Evolutionary conservation across 1,140 invertebrate genomes (phyloP), one percentile per base, ranked within the genome.

Genomic region (Adelges cooleyi): DNA sequence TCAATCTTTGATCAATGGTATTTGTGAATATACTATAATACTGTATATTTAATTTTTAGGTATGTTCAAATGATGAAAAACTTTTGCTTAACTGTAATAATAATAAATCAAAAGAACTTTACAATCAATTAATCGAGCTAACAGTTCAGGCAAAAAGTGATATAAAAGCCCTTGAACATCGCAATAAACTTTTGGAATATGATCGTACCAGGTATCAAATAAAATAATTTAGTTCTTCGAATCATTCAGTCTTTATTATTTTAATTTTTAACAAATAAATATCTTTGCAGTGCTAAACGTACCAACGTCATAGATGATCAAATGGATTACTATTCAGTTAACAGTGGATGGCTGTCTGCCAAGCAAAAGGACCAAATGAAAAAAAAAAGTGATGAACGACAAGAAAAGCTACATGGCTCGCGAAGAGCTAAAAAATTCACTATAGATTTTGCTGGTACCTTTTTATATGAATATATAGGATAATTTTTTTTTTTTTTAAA

Each of bases 291-390:
- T 76, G 85, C 88, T 69, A 81, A 83, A 66, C 80, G 90, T 68
- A 96, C 93, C 0, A 84, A 83, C 71, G 90, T 98, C 2, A 95
- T 94, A 67, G 94, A 98, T 74, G 94, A 97, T 75, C 90, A 97
- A 73, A 84, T 84, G 68, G 95, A 98, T 75, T 97, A 97, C 75
- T 98, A 91, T 77, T 82, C 84, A 68, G 77, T 85, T 6, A 85
- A 84, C 73, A 86, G 85, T 67, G 84, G 84, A 20, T 96, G 93
- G 92, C 74, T 93, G 3, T 84, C 80, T 46, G 77, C 85, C 13
- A 74, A 79, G 11, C 85, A 94, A 71, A 79, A 84, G 69, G 80
- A 84, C 38, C 80, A 82, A 65, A 76, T 88, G 46, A 77, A 84
- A 65, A 82, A 86, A 69, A 82, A 86, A 18, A 84, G 89, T 73